Base-by-base conservation (phyloP, 2,113 vertebrate genomes). In the Asarcornis scutulata region DNA sequence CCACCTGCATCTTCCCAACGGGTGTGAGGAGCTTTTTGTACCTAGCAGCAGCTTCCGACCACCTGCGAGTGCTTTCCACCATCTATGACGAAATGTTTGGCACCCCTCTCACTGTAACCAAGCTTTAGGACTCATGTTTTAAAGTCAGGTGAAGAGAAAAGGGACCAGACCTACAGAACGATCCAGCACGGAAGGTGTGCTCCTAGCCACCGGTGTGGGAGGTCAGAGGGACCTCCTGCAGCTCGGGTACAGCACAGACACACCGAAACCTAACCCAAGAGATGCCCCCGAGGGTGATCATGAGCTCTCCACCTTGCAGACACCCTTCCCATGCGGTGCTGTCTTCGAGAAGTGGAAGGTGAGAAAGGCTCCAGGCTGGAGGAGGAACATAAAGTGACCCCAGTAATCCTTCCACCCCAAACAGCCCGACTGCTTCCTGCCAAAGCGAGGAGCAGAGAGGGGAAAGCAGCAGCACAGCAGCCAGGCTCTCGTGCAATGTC, bases 401-500 rank as follows among this genome's bases (percentile, higher is more conserved):
- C 1, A 0, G 32, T 44, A 74, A 93, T 21, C 29, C 23, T 60
- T 56, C 14, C 36, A 29, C 36, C 66, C 9, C 23, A 52, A 83
- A 48, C 46, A 91, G 59, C 26, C 58, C 32, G 34, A 46, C 2
- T 64, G 56, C 64, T 91, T 75, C 50, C n/a, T 3, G 4, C 75
- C 31, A 66, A 80, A 94, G 72, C n/a, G 67, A 52, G 1, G 0
- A 78, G 66, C 3, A 1, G 17, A 64, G 17, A 48, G 23, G 23
- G 27, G 44, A 88, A 91, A 84, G 66, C 76, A 76, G 89, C 91
- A 89, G 78, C 89, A 79, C 42, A 80, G 75, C 67, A 95, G 74
- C 72, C 82, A 79, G 59, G 31, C 64, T 96, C 83, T 94, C 64
- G 4, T 23, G 81, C 96, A 98, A 77, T 78, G 98, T 98, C 98